A percentile compares a stretch with the other conserved stretches of the same genome.
Evolutionary conservation across 2,888 invertebrate genomes (phyloP).

Genomic region (Lasioglossum leucozonium): DNA sequence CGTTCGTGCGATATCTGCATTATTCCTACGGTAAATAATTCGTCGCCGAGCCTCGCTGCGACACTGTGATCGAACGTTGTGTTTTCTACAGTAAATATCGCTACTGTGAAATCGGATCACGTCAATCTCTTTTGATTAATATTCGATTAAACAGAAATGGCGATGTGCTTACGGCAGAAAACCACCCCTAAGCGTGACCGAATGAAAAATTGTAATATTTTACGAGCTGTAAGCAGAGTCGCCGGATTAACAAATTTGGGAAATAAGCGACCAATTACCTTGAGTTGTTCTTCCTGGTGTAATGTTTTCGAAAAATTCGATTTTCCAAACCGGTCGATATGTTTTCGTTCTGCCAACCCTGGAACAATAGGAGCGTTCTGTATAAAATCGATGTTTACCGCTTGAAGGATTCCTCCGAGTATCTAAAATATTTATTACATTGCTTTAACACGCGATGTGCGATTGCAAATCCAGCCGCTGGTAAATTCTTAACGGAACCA

Average conservation of each 20-base stretch:
- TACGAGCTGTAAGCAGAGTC: not conserved
- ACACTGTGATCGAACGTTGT: not conserved
- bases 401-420: constrained; percentile 15
- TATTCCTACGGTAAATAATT: not conserved
- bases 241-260: too few species aligned
- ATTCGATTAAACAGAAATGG: not conserved
- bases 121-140: not conserved
- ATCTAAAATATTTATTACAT: constrained; percentile 56
- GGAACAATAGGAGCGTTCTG: not conserved
- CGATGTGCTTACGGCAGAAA: not conserved
- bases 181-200: not conserved
- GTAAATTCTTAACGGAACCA: constrained; percentile 41
- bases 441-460: constrained; percentile 33
- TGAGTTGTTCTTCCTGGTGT: not conserved
- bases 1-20: not conserved
- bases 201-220: not conserved
- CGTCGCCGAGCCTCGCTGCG: not conserved
- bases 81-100: not conserved
- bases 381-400: constrained; percentile 34
- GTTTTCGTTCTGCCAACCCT: not conserved
- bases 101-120: not conserved
- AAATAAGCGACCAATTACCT: not conserved
- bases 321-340: not conserved
- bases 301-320: not conserved
- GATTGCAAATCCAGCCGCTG: constrained; percentile 23